These are phyloP conservation scores for Jordanella pulchra DNA, from an alignment of 2,797 vertebrate genomes.

Conservation along the genomic window DNA sequence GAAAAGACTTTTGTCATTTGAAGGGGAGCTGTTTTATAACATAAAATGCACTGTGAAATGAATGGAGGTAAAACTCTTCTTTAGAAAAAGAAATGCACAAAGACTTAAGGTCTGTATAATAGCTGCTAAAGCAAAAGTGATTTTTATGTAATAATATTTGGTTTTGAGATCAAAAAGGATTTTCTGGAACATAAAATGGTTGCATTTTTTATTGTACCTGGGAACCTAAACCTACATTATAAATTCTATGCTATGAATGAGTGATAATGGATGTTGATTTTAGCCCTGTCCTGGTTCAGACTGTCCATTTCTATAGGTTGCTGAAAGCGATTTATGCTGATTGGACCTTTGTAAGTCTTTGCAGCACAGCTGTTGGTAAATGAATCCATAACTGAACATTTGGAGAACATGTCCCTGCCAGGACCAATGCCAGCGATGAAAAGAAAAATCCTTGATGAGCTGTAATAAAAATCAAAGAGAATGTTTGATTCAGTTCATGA, in stretches of 20 bases:
- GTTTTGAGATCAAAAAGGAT: neutral
- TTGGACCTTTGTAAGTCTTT: neutral
- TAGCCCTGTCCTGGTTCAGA: neutral
- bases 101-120: neutral
- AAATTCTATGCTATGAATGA: neutral
- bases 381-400: neutral
- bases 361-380: slow-evolving; percentile 1
- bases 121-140: neutral
- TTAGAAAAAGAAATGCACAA: no score
- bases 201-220: neutral
- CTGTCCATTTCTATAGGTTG: neutral
- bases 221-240: no score
- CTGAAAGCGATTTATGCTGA: neutral
- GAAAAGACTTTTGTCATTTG: neutral
- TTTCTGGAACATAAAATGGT: neutral
- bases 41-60: no score
- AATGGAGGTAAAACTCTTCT: no score
- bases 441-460: neutral
- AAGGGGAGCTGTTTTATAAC: neutral
- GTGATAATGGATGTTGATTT: neutral
- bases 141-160: neutral
- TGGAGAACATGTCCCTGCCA: neutral
- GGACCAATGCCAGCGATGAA: neutral
- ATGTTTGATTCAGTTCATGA: neutral
- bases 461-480: neutral